A percentile compares a stretch with the other conserved stretches of the same genome.
Conservation (phyloP, 2,797 vertebrate species). For the Sciaenops ocellatus region DNA sequence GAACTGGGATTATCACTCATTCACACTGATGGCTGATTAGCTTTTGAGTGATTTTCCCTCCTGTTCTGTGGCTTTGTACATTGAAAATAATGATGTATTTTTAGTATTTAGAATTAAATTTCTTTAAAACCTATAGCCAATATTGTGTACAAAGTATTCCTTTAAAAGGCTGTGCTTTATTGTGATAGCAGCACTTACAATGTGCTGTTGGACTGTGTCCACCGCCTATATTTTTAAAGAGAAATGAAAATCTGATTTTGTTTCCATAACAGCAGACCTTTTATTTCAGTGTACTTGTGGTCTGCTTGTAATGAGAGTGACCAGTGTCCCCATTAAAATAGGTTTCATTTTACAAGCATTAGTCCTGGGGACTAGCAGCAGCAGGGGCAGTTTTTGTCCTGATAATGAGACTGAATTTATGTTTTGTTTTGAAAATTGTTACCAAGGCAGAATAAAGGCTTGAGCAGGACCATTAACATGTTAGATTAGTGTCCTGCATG, state of each 20-base stretch:
- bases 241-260: not conserved
- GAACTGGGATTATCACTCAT: slow-evolving; percentile 19
- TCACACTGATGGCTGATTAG: slow-evolving; percentile 37
- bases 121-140: not conserved
- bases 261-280: slow-evolving; percentile 17
- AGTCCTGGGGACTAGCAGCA: not conserved
- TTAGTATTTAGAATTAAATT: not conserved
- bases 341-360: slow-evolving; percentile 22
- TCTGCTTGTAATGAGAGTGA: not conserved
- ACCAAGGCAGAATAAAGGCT: not conserved
- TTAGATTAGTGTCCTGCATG: slow-evolving; percentile 8
- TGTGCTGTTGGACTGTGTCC: not conserved
- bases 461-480: not conserved
- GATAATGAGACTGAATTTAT: slow-evolving; percentile 14
- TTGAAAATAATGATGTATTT: not conserved
- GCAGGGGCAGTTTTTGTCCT: slow-evolving; percentile 7
- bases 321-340: slow-evolving; percentile 1
- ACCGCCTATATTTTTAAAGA: not conserved
- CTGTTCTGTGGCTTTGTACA: not conserved
- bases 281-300: not conserved
- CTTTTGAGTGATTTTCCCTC: slow-evolving; percentile 32
- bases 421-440: slow-evolving; percentile 24
- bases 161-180: not conserved
- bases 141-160: not conserved
- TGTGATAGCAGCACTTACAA: not conserved